These are phyloP conservation scores for Xiphophorus couchianus DNA, from an alignment of 2,113 vertebrate genomes.

Conservation along the genomic window DNA sequence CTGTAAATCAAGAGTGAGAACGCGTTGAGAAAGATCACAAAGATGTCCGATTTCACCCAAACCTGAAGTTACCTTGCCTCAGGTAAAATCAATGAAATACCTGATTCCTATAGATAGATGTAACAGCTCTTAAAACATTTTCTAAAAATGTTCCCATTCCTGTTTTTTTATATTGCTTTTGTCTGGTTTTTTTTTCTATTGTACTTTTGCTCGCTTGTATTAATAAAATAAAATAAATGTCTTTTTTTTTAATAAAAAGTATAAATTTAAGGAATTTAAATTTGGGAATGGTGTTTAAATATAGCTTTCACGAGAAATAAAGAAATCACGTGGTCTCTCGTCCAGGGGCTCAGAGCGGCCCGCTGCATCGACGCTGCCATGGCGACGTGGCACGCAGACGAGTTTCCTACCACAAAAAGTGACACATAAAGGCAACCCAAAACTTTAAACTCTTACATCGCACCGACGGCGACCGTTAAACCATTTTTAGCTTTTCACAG, in stretches of 20 bases:
- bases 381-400: conserved; percentile 30
- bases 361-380: conserved; percentile 38
- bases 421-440: conserved; percentile 44
- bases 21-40: conserved; percentile 73
- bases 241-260: conserved; percentile 43
- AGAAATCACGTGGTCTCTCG: conserved; percentile 18
- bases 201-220: conserved; percentile 6
- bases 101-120: conserved; percentile 64
- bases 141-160: conserved; percentile 11
- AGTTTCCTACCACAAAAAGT: conserved; percentile 7
- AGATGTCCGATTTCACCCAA: conserved; percentile 65
- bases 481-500: conserved; percentile 17
- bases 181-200: neutral
- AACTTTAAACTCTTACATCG: conserved; percentile 23
- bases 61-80: conserved; percentile 38
- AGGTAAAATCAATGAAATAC: conserved; percentile 63
- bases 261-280: conserved; percentile 18
- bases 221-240: too few species aligned
- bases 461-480: conserved; percentile 11
- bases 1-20: conserved; percentile 43
- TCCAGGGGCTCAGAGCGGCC: conserved; percentile 12
- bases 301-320: conserved; percentile 24
- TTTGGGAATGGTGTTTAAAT: conserved; percentile 23
- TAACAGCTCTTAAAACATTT: conserved; percentile 11
- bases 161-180: conserved; percentile 33